Base-by-base conservation (phyloP, 1,140 invertebrate genomes). In the Drosophila busckii region DNA sequence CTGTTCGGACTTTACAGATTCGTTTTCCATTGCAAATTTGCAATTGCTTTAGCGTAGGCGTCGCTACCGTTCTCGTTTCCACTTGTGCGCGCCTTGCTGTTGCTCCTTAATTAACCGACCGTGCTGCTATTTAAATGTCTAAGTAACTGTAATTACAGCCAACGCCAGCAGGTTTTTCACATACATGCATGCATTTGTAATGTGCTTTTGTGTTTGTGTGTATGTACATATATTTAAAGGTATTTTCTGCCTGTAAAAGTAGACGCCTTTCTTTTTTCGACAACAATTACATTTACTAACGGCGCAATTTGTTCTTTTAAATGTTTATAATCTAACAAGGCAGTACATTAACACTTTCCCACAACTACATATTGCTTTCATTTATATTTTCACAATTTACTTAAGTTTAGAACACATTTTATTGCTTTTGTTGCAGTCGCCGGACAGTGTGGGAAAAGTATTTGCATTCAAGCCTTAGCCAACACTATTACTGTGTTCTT, bases 1-100 rank as follows among this genome's bases (percentile, higher is more conserved):
- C 22, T 86, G 86, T 82, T 86, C 86, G 7, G 86, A 87, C 44
- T 87, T 87, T 8, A 87, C 75, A 35, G 85, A 87, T 68, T 87
- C 86, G 76, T 84, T 87, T 78, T 87, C 86, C 86, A 87, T 87
- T 60, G 69, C 70, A 70, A 35, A 15, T 17, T 46, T 28, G 59
- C 56, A 58, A 58, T 37, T 41, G 50, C 25, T 32, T 29, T n/a
- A n/a, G 59, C 56, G 69, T 65, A 48, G 45, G 69, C 49, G 54
- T 46, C 28, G 26, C 16, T 26, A 23, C 49, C 54, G 32, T 38
- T 9, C 5, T 25, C 13, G 25, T 25, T 22, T 23, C 12, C 17
- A 7, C 12, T 20, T 13, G 34, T 26, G 34, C 31, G 28, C 9
- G 19, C 23, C 5, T 28, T 25, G 25, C 58, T 59, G n/a, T 56